Base-by-base conservation (phyloP, 2,888 invertebrate species). In the Drosophila tanythrix region DNA sequence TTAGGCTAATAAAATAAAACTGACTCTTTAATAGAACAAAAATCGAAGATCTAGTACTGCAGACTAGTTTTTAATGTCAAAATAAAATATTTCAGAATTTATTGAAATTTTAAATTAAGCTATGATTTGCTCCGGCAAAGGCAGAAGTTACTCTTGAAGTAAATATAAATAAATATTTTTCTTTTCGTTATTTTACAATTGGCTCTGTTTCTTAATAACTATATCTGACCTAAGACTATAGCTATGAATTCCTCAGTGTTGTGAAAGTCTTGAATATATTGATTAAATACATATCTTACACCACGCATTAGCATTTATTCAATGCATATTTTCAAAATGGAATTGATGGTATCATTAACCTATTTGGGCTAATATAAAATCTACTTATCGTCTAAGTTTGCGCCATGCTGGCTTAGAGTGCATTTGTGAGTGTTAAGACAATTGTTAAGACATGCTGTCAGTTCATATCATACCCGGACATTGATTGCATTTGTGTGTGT, bases 381-480 rank as follows among this genome's bases (percentile, higher is more conserved):
- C 8, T 1, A 27, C 18, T 50, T 50, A 50, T 2, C 21, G 7
- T 10, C 11, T 7, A 8, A 6, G 21, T 43, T 43, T 13, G 7
- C 31, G 31, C 43, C 10, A 25, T 27, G 25, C 15, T 40, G n/a
- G 52, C 36, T 36, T 53, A 21, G 52, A 50, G 33, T 64, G 48
- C 48, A 29, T 33, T 18, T 50, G 33, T 60, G 35, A 61, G 43
- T 62, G 35, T 13, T 61, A 62, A 21, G 48, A 36, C 35, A 36
- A 50, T 50, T 38, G 13, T 21, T 27, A 38, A 38, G 38, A 38
- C 27, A 38, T 38, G 56, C 27, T 21, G 36, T 29, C 29, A 40
- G 58, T 27, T 35, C 43, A 40, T 61, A 35, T 60, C 62, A 65
- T 60, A 72, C 81, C 76, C 81, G 81, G 78, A 79, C 77, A 79